Percentiles rank a stretch among this genome's conserved stretches.
Conservation (phyloP, 2,797 vertebrate species). For the Macroramphosus scolopax region DNA sequence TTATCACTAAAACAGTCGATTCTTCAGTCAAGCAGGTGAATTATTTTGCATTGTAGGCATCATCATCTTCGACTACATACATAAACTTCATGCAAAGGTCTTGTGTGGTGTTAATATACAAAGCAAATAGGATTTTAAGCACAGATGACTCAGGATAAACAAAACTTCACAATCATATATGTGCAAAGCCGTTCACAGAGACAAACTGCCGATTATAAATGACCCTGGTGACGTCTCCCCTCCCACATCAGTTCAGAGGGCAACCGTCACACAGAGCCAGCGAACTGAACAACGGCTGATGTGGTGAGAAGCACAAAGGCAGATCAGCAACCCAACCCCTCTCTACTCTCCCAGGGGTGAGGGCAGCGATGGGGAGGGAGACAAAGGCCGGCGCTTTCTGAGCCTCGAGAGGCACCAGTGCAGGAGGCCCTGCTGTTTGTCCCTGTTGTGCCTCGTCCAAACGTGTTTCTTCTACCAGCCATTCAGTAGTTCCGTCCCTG, state of each 20-base stretch:
- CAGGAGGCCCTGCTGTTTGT: too few relatives aligned
- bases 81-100: too few relatives aligned
- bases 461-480: constrained; percentile 35
- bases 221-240: constrained; percentile 9
- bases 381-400: constrained; percentile 52
- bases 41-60: too few relatives aligned
- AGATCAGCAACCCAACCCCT: constrained; percentile 43
- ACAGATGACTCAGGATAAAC: too few relatives aligned
- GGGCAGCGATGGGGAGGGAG: constrained; percentile 41
- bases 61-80: too few relatives aligned
- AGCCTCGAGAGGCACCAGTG: constrained; percentile 22
- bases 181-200: constrained; percentile 13
- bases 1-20: too few relatives aligned
- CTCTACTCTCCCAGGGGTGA: constrained; percentile 38
- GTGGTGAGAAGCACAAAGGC: constrained; percentile 47
- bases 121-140: too few relatives aligned
- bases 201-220: constrained; percentile 27
- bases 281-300: constrained; percentile 60
- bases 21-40: too few relatives aligned
- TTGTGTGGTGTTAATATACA: too few relatives aligned
- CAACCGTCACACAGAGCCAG: constrained; percentile 42
- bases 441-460: too few relatives aligned
- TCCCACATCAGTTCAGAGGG: constrained; percentile 41
- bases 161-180: constrained; percentile 1
- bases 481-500: constrained; percentile 29